Conservation (phyloP, 2,888 invertebrate genomes). For the Ferrisia virgata region DNA sequence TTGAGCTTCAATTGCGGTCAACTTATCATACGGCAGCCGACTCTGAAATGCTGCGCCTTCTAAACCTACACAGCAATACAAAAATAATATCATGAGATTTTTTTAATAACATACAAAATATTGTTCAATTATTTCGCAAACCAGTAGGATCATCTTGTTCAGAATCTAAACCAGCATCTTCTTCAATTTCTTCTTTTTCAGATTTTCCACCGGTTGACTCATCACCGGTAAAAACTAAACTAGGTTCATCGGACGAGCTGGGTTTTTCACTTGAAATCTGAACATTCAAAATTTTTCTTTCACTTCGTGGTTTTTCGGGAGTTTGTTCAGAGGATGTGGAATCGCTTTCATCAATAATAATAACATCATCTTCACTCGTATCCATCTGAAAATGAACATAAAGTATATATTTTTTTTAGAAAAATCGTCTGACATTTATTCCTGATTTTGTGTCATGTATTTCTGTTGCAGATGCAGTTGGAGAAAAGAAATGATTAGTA, state of each 20-base stretch:
- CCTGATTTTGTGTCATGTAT: no score
- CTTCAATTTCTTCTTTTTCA: slow-evolving; percentile 51
- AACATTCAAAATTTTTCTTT: slow-evolving; percentile 36
- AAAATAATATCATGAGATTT: background rate
- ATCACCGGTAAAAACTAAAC: slow-evolving; percentile 37
- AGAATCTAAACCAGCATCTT: slow-evolving; percentile 56
- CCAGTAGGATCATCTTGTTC: slow-evolving; percentile 60
- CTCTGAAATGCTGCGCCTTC: slow-evolving; percentile 94
- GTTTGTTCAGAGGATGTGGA: background rate
- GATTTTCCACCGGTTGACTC: slow-evolving; percentile 46
- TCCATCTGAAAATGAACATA: background rate
- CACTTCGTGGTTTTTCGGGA: slow-evolving; percentile 26
- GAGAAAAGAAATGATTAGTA: background rate
- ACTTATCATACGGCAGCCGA: slow-evolving; percentile 87
- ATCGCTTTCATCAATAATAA: slow-evolving; percentile 21
- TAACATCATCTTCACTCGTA: slow-evolving; percentile 26
- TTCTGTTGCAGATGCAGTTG: background rate
- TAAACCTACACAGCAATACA: slow-evolving; percentile 58
- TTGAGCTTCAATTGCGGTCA: slow-evolving; percentile 89
- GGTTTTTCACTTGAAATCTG: slow-evolving; percentile 14
- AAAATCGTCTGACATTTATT: no score
- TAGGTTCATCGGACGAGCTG: slow-evolving; percentile 31
- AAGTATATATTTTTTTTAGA: background rate
- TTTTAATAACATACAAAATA: background rate
- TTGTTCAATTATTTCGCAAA: slow-evolving; percentile 49